phyloP scores from a whole-genome alignment of 2,797 vertebrate species.

The Schizopygopsis malacanthus region DNA sequence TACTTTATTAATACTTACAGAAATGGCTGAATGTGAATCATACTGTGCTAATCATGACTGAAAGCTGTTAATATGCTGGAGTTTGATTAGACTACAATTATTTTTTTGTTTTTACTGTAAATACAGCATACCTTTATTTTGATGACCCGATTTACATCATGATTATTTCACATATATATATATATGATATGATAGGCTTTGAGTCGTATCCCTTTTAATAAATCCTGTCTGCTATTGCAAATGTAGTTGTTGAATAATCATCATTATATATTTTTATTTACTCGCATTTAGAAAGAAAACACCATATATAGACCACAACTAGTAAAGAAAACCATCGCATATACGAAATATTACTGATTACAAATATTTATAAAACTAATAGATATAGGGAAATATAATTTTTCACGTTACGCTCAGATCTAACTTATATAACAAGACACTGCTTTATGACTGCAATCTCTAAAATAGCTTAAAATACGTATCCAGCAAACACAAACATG shows the following conservation, averaged over 20 bases:
- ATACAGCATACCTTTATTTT: constrained; percentile 77
- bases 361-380: neutral
- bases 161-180: constrained; percentile 46
- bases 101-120: constrained; percentile 73
- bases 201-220: constrained; percentile 66
- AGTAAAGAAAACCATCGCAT: too few species aligned
- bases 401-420: neutral
- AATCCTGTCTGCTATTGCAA: constrained; percentile 55
- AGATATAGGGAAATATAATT: neutral
- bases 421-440: neutral
- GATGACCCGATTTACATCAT: constrained; percentile 56
- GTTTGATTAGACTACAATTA: constrained; percentile 68
- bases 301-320: too few species aligned
- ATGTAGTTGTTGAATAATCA: neutral
- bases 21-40: constrained; percentile 52
- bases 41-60: constrained; percentile 61
- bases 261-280: neutral
- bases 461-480: neutral
- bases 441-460: neutral
- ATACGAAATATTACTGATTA: too few species aligned
- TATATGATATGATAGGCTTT: constrained; percentile 63
- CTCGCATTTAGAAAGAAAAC: neutral
- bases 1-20: constrained; percentile 38
- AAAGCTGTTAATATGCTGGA: constrained; percentile 74
- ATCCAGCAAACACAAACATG: neutral